Base-by-base conservation (phyloP, 2,797 vertebrate genomes). In the Champsocephalus gunnari region DNA sequence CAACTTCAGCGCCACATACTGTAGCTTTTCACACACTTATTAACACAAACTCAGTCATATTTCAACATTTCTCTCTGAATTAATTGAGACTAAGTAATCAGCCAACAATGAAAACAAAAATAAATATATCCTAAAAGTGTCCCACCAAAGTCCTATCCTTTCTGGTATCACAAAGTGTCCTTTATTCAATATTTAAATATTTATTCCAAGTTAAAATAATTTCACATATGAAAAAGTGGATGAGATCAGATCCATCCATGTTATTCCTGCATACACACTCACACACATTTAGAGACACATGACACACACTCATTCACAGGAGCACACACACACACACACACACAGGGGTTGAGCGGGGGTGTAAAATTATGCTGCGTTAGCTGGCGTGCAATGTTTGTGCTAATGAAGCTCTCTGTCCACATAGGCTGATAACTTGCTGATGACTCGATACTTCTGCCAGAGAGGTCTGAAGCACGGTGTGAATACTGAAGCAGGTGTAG, bases 401-500 rank as follows among this genome's bases (percentile, higher is more conserved):
- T 92, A 92, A 92, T 92, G 92, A 93, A 92, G 90, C 89, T 86
- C 88, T 82, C 81, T 79, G 89, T 92, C 91, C 91, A 91, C 90
- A 87, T 66, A 86, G 89, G 85, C 88, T 88, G 91, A 83, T 89
- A 93, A 91, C 69, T 88, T 91, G 91, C 91, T 93, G 90, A 92
- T 91, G 85, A 87, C 89, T 91, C 78, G 73, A 89, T 90, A 83
- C 86, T 85, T 86, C 82, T 84, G 84, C 89, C 87, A 85, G 82
- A 88, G 81, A 87, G 82, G 73, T 89, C 71, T 83, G 82, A 81
- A 66, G 80, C 83, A 47, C 83, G 73, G 88, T 83, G 62, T 79
- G 88, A 89, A 81, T 80, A 78, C 79, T 44, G 82, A 87, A 86
- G 80, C 85, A 89, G 89, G 78, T 88, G 89, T 73, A 66, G 79